Percentiles rank a stretch among this genome's conserved stretches.
Conservation (phyloP, 2,888 invertebrate species). For the Epirrhoe tristata region DNA sequence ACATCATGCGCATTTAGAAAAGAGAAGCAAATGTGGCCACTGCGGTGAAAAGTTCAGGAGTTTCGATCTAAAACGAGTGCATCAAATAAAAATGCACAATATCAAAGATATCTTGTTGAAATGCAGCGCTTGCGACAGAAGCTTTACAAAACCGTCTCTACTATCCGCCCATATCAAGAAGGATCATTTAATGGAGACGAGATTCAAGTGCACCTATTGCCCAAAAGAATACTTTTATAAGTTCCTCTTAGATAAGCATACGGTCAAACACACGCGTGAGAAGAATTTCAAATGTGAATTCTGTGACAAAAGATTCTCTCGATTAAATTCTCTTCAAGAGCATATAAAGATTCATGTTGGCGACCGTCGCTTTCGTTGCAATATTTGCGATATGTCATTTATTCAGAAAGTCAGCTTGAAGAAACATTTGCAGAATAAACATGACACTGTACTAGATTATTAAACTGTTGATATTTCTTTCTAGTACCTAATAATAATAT, state of each 20-base stretch:
- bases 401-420: conserved; percentile 54
- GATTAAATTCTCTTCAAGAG: conserved; percentile 59
- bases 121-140: conserved; percentile 51
- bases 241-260: conserved; percentile 61
- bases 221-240: conserved; percentile 47
- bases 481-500: not conserved
- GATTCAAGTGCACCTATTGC: conserved; percentile 48
- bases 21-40: conserved; percentile 49
- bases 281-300: conserved; percentile 69
- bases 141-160: conserved; percentile 43
- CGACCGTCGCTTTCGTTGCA: conserved; percentile 51
- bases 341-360: conserved; percentile 63
- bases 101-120: conserved; percentile 37
- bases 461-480: not conserved
- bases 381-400: conserved; percentile 47
- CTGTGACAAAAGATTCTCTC: conserved; percentile 60
- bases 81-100: conserved; percentile 49
- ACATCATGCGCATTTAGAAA: conserved; percentile 56
- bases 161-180: conserved; percentile 49
- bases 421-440: conserved; percentile 57
- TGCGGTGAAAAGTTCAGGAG: conserved; percentile 55
- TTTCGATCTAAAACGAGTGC: conserved; percentile 46
- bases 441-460: conserved; percentile 41
- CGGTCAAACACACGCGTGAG: conserved; percentile 68
- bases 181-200: conserved; percentile 49